Evolutionary conservation across 1,140 invertebrate genomes (phyloP).

Genomic region (Zelostemma sp.): DNA sequence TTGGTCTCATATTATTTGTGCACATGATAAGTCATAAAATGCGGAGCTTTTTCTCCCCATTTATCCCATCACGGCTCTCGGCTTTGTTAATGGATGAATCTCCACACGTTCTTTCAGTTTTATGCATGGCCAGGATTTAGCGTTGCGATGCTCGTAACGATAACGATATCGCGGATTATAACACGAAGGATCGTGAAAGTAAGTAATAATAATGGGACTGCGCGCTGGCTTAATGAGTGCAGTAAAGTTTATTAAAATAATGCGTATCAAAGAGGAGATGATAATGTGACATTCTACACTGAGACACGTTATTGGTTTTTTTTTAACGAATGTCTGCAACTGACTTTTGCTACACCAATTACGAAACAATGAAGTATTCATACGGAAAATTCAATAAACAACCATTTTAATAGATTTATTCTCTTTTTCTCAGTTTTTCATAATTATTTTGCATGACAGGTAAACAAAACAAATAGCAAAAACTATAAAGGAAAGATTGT

Average conservation of each 20-base stretch:
- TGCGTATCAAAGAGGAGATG: conserved; percentile 9
- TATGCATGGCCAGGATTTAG: conserved; percentile 43
- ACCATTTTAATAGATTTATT: conserved; percentile 9
- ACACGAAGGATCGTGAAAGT: conserved; percentile 36
- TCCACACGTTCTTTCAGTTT: conserved; percentile 44
- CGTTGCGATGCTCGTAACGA: conserved; percentile 39
- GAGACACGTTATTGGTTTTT: background rate
- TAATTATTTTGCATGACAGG: no score
- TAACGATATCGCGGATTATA: conserved; percentile 47
- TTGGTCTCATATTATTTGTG: conserved; percentile 22
- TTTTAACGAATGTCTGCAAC: no score
- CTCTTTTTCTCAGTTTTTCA: conserved; percentile 8
- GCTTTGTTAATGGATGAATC: conserved; percentile 46
- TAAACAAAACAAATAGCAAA: no score
- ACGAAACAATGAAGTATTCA: no score
- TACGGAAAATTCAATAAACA: background rate
- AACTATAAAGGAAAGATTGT: conserved; percentile 9
- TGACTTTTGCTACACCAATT: no score
- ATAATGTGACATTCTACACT: conserved; percentile 4
- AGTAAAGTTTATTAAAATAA: conserved; percentile 39
- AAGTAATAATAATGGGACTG: conserved; percentile 46
- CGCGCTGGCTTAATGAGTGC: conserved; percentile 39
- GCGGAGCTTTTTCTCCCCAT: conserved; percentile 44
- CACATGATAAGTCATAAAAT: conserved; percentile 31
- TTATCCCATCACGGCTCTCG: conserved; percentile 39